A percentile compares a stretch with the other conserved stretches of the same genome.
phyloP scores from a whole-genome alignment of 2,797 vertebrate genomes.

The Anguilla marmorata region DNA sequence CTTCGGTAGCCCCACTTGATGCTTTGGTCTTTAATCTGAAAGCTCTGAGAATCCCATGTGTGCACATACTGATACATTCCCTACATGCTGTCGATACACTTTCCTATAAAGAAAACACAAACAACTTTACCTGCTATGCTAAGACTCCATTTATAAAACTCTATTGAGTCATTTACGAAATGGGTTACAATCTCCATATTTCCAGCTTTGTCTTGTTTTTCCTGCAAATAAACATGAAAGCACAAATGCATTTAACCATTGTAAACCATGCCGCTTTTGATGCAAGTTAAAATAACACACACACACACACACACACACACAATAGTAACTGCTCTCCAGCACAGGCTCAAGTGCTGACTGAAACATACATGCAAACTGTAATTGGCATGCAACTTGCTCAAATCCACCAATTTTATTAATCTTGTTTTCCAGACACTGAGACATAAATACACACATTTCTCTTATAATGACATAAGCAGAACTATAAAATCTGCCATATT shows the following conservation, averaged over 20 bases:
- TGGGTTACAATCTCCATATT: conserved; percentile 82
- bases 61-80: background rate
- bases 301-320: background rate
- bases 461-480: background rate
- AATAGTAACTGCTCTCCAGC: background rate
- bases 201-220: conserved; percentile 73
- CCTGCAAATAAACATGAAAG: conserved; percentile 49
- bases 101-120: background rate
- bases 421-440: background rate
- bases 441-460: background rate
- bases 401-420: background rate
- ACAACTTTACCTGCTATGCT: conserved; percentile 86
- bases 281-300: background rate
- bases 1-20: background rate
- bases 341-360: background rate
- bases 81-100: background rate
- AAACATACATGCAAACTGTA: background rate
- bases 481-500: background rate
- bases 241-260: background rate
- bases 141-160: conserved; percentile 95
- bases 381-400: background rate
- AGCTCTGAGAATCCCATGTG: background rate
- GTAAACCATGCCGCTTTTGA: background rate
- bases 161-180: conserved; percentile 87
- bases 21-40: background rate